phyloP scores from a whole-genome alignment of 2,888 invertebrate species.

The Tenthredo amoena region DNA sequence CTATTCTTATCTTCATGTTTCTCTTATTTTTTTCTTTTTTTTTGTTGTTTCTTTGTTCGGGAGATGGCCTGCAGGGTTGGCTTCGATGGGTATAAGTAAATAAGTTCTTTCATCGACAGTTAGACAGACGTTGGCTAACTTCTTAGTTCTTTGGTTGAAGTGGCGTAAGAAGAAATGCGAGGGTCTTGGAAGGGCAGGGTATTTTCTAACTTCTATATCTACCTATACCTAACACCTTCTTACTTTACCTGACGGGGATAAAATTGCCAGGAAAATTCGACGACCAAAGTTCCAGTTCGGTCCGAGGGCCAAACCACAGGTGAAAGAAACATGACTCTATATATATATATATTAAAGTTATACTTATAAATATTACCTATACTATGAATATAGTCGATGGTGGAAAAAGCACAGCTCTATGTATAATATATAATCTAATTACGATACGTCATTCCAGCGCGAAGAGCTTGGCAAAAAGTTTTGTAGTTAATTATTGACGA shows the following conservation, averaged over 20 bases:
- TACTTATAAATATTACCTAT: background rate
- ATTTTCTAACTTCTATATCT: slow-evolving; percentile 18
- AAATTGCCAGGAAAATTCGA: background rate
- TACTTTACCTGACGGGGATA: background rate
- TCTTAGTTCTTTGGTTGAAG: slow-evolving; percentile 29
- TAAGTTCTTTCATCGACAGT: slow-evolving; percentile 43
- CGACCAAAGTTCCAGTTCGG: background rate
- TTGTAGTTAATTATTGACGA: background rate
- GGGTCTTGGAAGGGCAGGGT: background rate
- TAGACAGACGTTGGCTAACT: slow-evolving; percentile 46
- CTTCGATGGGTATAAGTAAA: slow-evolving; percentile 29
- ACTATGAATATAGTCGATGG: too few relatives aligned
- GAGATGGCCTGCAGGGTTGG: background rate
- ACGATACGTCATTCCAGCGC: background rate
- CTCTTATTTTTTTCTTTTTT: background rate
- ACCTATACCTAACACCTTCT: background rate
- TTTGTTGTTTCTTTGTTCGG: background rate
- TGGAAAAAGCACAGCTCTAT: background rate
- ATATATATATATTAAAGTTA: background rate
- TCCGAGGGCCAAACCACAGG: background rate
- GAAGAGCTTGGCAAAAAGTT: background rate
- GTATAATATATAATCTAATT: background rate
- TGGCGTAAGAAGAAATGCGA: slow-evolving; percentile 10
- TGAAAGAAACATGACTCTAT: background rate
- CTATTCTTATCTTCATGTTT: background rate